These are phyloP conservation scores for Anaspis maculata DNA, from an alignment of 2,888 invertebrate species.

Conservation along the genomic window DNA sequence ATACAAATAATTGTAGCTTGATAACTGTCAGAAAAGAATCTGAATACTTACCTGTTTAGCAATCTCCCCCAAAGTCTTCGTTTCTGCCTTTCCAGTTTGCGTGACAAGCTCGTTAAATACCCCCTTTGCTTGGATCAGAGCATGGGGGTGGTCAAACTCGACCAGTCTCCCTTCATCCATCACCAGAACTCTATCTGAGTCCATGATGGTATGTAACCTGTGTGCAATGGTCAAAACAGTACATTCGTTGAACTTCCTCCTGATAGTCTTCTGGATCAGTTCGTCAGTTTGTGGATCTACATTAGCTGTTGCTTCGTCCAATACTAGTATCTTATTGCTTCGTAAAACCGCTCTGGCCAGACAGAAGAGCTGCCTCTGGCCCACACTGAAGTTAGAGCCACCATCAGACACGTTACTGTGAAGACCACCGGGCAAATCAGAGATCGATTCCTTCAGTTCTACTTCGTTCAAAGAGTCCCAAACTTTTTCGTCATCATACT, in stretches of 20 bases:
- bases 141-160: slow-evolving; percentile 70
- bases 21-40: too few species aligned
- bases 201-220: slow-evolving; percentile 77
- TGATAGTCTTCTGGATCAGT: slow-evolving; percentile 67
- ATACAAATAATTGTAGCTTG: slow-evolving; percentile 5
- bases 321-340: slow-evolving; percentile 31
- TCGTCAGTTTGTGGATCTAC: slow-evolving; percentile 72
- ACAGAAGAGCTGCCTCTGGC: slow-evolving; percentile 60
- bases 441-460: slow-evolving; percentile 62
- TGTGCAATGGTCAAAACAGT: slow-evolving; percentile 81
- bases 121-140: slow-evolving; percentile 45
- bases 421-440: slow-evolving; percentile 54
- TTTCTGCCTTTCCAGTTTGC: slow-evolving; percentile 60
- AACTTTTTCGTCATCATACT: slow-evolving; percentile 65
- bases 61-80: slow-evolving; percentile 51
- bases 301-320: slow-evolving; percentile 73
- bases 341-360: slow-evolving; percentile 56
- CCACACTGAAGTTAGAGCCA: slow-evolving; percentile 40
- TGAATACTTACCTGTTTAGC: slow-evolving; percentile 36
- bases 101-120: slow-evolving; percentile 48
- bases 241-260: slow-evolving; percentile 65
- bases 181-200: slow-evolving; percentile 72
- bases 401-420: slow-evolving; percentile 68
- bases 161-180: slow-evolving; percentile 68
- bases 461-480: slow-evolving; percentile 83